Evolutionary conservation across 2,797 vertebrate genomes (phyloP), one percentile per base, ranked within the genome.

Genomic region (Halcyon chelicuti): DNA sequence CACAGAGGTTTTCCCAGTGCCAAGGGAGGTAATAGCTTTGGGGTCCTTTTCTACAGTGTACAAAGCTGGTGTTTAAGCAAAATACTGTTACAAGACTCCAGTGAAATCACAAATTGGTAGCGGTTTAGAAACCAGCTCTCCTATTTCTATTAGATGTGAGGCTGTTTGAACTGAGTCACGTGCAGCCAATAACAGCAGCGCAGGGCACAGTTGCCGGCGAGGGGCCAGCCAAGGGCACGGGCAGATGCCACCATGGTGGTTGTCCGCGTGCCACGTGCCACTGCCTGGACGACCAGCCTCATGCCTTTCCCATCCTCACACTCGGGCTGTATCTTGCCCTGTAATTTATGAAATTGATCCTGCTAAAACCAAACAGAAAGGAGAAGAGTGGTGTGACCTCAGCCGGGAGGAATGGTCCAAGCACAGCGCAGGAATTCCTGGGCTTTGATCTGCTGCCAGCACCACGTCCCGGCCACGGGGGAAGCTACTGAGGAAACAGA

Each of bases 391-490:
- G 47, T 23, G 76, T 93, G 85, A 93, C 37, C 88, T 92, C 79
- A 83, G 61, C 33, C 33, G 6, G 73, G 49, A 79, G 81, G 89
- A 82, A 66, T 8, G 76, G 85, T 7, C 40, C 4, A 49, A 80
- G 72, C 44, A 10, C 55, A 35, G 72, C 0, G 0, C 67, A 71
- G 89, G 82, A 95, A 86, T 72, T 88, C 65, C 79, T 4, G 5
- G 68, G 65, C 89, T 94, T 71, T 93, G 74, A 88, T 91, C 47
- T 2, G 3, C 60, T 81, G 78, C 87, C 95, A 91, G 47, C 0
- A 0, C 81, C 2, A 0, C 0, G 0, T 82, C 71, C 84, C 3
- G 0, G n/a, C 0, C 9, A 0, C n/a, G 2, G 46, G 63, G 62
- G 66, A 90, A 73, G 70, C 37, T 19, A 13, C 68, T 10, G 51